Evolutionary conservation across 2,113 vertebrate species (phyloP).

Genomic region (Azemiops feae): DNA sequence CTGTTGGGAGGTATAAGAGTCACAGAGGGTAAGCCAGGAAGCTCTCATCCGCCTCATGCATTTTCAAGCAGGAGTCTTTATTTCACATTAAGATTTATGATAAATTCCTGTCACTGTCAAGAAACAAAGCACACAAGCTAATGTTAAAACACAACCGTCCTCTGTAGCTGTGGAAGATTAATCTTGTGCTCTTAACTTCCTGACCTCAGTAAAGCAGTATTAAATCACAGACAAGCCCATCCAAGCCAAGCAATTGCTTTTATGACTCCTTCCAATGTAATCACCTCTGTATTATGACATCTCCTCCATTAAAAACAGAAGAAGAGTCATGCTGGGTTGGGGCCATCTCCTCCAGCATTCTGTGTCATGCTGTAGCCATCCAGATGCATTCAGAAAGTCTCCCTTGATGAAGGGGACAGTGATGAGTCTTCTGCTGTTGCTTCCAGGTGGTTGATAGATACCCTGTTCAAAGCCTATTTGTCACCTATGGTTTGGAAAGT

Average conservation of each 20-base stretch:
- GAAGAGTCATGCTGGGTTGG: background rate
- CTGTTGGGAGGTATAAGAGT: background rate
- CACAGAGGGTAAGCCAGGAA: background rate
- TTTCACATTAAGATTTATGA: background rate
- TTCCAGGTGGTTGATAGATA: background rate
- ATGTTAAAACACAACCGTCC: background rate
- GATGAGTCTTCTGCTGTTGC: background rate
- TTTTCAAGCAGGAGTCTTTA: background rate
- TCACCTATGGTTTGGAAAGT: background rate
- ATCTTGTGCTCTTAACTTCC: background rate
- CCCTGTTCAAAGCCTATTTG: background rate
- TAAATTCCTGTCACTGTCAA: background rate
- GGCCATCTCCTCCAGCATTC: background rate
- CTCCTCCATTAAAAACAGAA: background rate
- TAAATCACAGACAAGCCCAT: conserved; percentile 1
- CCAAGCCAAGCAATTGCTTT: conserved; percentile 4
- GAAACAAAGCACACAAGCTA: background rate
- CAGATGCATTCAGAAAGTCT: background rate
- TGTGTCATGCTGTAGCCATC: background rate
- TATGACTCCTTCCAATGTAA: background rate
- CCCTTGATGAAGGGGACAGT: background rate
- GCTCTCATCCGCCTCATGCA: background rate
- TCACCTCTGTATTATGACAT: background rate
- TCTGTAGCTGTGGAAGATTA: conserved; percentile 5
- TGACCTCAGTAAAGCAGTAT: conserved; percentile 9